Conservation (phyloP, 2,888 invertebrate genomes). For the Ormyrus thymus region DNA sequence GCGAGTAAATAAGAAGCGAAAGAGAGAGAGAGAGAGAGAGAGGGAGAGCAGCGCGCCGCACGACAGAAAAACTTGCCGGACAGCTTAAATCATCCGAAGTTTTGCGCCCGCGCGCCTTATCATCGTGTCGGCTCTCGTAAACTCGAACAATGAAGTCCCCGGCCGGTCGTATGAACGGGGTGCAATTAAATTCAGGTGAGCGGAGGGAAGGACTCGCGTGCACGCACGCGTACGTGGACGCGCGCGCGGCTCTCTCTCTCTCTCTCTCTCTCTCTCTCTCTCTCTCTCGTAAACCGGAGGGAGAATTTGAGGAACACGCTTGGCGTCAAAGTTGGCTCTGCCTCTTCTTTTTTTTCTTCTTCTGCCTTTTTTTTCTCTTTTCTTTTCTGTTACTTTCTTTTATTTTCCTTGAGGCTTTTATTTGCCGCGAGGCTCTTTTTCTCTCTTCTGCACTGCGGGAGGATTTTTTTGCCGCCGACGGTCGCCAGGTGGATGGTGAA, state of each 20-base stretch:
- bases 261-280: constrained; percentile 34
- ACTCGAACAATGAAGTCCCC: constrained; percentile 29
- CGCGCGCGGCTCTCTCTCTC: constrained; percentile 1
- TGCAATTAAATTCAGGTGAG: constrained; percentile 27
- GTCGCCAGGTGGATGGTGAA: no score
- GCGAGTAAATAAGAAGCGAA: constrained; percentile 24
- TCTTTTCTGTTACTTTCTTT: no score
- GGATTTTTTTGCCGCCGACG: no score
- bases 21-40: no score
- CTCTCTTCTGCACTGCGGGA: no score
- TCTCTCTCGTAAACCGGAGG: constrained; percentile 22
- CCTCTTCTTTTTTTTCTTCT: no score
- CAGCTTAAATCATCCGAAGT: no score
- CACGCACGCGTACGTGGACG: neutral
- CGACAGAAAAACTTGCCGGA: constrained; percentile 33
- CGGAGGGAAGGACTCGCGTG: constrained; percentile 12
- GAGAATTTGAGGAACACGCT: constrained; percentile 61
- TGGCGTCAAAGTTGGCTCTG: constrained; percentile 37
- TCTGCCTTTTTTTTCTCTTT: no score
- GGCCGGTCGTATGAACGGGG: neutral
- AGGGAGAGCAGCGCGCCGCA: neutral
- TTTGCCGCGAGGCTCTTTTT: no score
- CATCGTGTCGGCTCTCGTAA: constrained; percentile 18
- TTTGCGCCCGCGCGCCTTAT: constrained; percentile 21
- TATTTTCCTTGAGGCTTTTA: no score